Conservation (phyloP, 2,888 invertebrate species). For the Tiliacea aurago region DNA sequence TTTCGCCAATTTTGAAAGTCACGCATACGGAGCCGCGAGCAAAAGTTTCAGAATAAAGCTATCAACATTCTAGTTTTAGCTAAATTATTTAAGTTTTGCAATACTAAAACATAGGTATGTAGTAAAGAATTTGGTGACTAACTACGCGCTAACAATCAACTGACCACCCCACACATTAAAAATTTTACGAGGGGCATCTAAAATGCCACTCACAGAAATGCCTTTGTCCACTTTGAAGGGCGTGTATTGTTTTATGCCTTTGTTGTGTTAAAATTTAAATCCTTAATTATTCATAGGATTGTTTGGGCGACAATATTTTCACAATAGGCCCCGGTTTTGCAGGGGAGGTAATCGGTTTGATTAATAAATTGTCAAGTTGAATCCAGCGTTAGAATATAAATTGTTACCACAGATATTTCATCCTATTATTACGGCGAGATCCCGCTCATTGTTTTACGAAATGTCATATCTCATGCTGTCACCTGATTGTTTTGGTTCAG, state of each 20-base stretch:
- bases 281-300: constrained; percentile 91
- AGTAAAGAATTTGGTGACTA: constrained; percentile 58
- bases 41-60: constrained; percentile 17
- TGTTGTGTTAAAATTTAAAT: constrained; percentile 90
- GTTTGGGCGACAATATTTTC: constrained; percentile 90
- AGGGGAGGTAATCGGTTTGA: constrained; percentile 90
- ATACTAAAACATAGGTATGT: constrained; percentile 18
- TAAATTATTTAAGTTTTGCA: constrained; percentile 19
- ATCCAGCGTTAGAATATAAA: constrained; percentile 90
- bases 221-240: constrained; percentile 89
- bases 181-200: constrained; percentile 80
- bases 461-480: constrained; percentile 89
- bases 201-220: constrained; percentile 86
- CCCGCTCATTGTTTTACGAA: constrained; percentile 89
- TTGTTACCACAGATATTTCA: constrained; percentile 90
- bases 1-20: constrained; percentile 28
- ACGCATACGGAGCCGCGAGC: background rate
- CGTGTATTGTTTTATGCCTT: constrained; percentile 89
- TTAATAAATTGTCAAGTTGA: constrained; percentile 91
- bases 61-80: constrained; percentile 1
- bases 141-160: constrained; percentile 72
- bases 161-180: constrained; percentile 79
- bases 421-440: constrained; percentile 86
- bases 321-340: constrained; percentile 87
- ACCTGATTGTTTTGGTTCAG: constrained; percentile 87